Percentiles rank a stretch among this genome's conserved stretches.
Conservation (phyloP, 2,113 vertebrate genomes). For the Progne subis region DNA sequence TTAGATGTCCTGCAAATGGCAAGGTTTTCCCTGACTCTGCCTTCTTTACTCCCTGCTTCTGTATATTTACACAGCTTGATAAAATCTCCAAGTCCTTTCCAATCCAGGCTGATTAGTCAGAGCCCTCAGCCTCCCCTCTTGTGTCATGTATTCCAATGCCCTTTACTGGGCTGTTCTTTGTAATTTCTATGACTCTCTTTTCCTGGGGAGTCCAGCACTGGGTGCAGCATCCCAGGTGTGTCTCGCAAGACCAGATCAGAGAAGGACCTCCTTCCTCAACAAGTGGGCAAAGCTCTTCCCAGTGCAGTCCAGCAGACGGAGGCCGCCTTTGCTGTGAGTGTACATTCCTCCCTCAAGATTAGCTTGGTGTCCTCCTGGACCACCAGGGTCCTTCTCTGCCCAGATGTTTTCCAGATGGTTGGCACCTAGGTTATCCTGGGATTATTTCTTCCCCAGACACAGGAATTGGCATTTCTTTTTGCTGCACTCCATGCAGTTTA, state of each 20-base stretch:
- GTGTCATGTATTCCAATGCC: neutral
- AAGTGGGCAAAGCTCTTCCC: neutral
- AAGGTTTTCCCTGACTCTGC: neutral
- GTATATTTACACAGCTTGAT: neutral
- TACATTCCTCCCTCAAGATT: neutral
- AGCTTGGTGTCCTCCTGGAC: neutral
- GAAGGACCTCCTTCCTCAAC: neutral
- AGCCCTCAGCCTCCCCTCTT: neutral
- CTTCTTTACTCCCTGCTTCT: neutral
- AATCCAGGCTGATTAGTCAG: neutral
- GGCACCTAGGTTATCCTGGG: neutral
- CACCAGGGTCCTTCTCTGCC: neutral
- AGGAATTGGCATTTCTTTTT: neutral
- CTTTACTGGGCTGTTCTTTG: neutral
- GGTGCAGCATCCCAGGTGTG: neutral
- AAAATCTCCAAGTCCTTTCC: neutral
- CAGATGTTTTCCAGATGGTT: neutral
- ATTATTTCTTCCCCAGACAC: neutral
- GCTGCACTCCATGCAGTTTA: neutral
- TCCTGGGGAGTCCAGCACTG: neutral
- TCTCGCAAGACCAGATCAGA: rapidly evolving
- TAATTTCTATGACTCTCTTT: rapidly evolving
- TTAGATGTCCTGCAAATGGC: neutral
- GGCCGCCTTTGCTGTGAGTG: neutral
- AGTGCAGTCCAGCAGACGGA: rapidly evolving